These are phyloP conservation scores for Lithobates pipiens DNA, from an alignment of 2,797 vertebrate species.

Conservation along the genomic window DNA sequence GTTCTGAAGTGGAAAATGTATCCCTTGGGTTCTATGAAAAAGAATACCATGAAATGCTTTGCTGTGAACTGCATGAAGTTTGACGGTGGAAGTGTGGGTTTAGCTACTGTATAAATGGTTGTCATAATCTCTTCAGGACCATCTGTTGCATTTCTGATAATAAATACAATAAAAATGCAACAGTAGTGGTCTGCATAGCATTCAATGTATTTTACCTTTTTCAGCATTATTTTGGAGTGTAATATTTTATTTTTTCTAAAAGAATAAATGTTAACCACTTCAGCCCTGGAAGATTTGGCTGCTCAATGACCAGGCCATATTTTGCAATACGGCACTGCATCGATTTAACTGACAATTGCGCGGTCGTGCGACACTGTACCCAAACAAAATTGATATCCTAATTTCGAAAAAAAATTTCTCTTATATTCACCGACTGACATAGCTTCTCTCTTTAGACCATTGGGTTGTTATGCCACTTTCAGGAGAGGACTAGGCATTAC, in stretches of 20 bases:
- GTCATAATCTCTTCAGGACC: slow-evolving; percentile 63
- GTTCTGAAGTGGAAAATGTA: slow-evolving; percentile 66
- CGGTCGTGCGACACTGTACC: no score
- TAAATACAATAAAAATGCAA: slow-evolving; percentile 1
- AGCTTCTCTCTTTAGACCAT: no score
- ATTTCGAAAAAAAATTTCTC: no score
- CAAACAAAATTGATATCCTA: no score
- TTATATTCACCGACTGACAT: no score
- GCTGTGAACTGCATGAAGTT: background rate
- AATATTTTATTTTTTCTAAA: background rate
- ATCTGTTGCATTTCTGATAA: slow-evolving; percentile 51
- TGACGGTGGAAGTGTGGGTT: slow-evolving; percentile 51
- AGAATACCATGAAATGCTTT: slow-evolving; percentile 56
- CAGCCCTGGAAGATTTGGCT: no score
- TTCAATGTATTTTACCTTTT: background rate
- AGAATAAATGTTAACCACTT: background rate
- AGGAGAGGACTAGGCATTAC: no score
- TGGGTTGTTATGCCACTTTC: no score
- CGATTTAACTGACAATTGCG: no score
- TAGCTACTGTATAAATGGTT: slow-evolving; percentile 52
- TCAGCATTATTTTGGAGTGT: background rate
- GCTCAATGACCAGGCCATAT: no score
- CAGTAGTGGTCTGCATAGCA: background rate
- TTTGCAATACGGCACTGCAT: no score
- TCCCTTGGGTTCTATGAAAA: slow-evolving; percentile 65